Evolutionary conservation across 2,888 invertebrate genomes (phyloP).

Genomic region (Euzetes globulus): DNA sequence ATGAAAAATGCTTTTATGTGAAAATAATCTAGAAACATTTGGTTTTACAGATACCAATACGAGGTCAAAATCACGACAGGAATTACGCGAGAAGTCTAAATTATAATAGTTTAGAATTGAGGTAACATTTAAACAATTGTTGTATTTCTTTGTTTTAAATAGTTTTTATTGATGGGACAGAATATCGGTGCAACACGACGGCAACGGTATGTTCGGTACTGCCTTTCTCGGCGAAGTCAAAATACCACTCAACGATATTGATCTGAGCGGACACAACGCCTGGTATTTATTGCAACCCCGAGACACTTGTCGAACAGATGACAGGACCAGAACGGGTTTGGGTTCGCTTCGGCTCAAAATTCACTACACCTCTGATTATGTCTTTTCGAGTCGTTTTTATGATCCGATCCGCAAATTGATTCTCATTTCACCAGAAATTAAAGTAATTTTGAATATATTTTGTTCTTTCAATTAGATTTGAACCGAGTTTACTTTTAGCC

Average conservation of each 20-base stretch:
- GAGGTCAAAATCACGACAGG: conserved; percentile 36
- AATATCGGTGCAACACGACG: conserved; percentile 78
- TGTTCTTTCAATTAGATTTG: neutral
- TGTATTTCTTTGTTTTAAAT: neutral
- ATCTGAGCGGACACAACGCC: conserved; percentile 60
- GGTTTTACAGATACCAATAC: conserved; percentile 35
- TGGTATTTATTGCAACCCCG: conserved; percentile 74
- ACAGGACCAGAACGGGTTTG: conserved; percentile 52
- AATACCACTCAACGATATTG: conserved; percentile 63
- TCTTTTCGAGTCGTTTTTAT: conserved; percentile 74
- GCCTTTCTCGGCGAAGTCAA: conserved; percentile 82
- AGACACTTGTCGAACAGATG: conserved; percentile 45
- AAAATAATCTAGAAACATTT: too few species aligned
- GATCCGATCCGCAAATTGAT: conserved; percentile 67
- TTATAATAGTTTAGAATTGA: conserved; percentile 27
- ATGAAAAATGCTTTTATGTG: conserved; percentile 7
- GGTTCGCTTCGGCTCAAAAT: conserved; percentile 77
- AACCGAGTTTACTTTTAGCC: conserved; percentile 45
- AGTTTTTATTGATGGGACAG: conserved; percentile 49
- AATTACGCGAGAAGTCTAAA: conserved; percentile 7
- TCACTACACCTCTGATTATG: conserved; percentile 80
- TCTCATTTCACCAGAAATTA: conserved; percentile 61
- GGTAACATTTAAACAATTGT: conserved; percentile 10
- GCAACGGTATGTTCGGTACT: conserved; percentile 65
- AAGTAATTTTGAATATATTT: conserved; percentile 49